Evolutionary conservation across 1,140 invertebrate species (phyloP), one percentile per base, ranked within the genome.

Genomic region (Drosophila chauvacae): DNA sequence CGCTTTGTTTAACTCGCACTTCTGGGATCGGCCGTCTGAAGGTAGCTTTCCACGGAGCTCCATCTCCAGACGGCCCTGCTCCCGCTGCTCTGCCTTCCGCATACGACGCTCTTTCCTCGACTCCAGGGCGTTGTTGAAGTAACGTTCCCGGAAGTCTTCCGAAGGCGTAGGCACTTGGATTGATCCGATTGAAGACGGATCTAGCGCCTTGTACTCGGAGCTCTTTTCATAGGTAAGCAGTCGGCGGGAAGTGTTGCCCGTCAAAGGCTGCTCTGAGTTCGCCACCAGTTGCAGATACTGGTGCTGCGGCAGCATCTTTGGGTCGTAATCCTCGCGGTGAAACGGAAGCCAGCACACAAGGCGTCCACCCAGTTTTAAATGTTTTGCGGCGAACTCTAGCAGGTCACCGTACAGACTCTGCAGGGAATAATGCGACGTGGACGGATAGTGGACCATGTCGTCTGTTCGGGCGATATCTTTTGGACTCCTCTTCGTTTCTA

Each of bases 311-410:
- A 99, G 92, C 42, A 96, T 94, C 4, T 95, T 93, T 61, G 96
- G 95, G 5, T 93, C 92, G 92, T 98, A 98, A 77, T 96, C 95
- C 56, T 95, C 94, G 70, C 96, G 95, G 69, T 96, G 96, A 57
- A 98, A 94, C 55, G 98, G 98, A 86, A 98, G 95, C 98, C 98
- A 99, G 93, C 96, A 98, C 0, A 98, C 97, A 16, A 99, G 93
- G 80, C 96, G 93, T 1, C 97, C 96, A 35, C 95, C 94, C 5
- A 97, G 63, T 79, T 93, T 95, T 42, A 99, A 94, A 93, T 97
- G 95, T 69, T 93, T 94, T 0, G 96, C 96, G 7, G 97, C 94
- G 93, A 99, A 98, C 72, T 95, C 93, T 14, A 99, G 93, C 23
- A 99, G 93, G 93, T 99, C 98, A 51, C 93, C 93, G 82, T 96